phyloP scores from a whole-genome alignment of 1,140 invertebrate species.

The Muscidifurax raptorellus region DNA sequence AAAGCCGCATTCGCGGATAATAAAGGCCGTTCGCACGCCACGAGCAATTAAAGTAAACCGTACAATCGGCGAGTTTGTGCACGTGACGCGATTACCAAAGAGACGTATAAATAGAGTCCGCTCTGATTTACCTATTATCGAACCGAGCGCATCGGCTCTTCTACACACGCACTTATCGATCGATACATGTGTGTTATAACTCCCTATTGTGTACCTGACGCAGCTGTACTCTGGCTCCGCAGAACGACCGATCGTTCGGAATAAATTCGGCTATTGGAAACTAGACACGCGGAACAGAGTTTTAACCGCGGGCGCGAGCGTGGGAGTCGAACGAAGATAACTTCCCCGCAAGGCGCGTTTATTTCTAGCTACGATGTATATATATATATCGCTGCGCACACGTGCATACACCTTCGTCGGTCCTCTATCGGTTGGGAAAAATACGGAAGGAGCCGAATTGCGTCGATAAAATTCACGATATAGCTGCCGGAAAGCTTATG shows the following conservation, averaged over 20 bases:
- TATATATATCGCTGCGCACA: no score
- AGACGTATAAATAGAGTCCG: not conserved
- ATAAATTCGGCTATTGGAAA: no score
- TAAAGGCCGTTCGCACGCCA: not conserved
- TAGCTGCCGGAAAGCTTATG: not conserved
- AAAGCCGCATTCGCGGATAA: no score
- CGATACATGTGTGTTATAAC: no score
- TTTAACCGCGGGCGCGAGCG: no score
- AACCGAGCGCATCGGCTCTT: no score
- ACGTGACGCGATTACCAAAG: not conserved
- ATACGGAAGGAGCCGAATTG: not conserved
- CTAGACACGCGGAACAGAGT: no score
- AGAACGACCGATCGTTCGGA: not conserved
- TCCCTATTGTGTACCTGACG: no score
- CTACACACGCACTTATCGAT: no score
- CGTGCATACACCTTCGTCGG: no score
- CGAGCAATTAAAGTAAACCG: conserved; percentile 35
- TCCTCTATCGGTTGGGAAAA: not conserved
- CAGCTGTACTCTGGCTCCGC: no score
- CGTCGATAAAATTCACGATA: not conserved
- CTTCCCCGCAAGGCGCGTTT: not conserved
- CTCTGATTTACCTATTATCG: not conserved
- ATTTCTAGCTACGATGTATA: not conserved
- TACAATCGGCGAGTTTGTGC: conserved; percentile 6
- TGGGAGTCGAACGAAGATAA: not conserved